A percentile compares a stretch with the other conserved stretches of the same genome.
phyloP scores from a whole-genome alignment of 2,888 invertebrate species.

The Hermaeophaga mercurialis region DNA sequence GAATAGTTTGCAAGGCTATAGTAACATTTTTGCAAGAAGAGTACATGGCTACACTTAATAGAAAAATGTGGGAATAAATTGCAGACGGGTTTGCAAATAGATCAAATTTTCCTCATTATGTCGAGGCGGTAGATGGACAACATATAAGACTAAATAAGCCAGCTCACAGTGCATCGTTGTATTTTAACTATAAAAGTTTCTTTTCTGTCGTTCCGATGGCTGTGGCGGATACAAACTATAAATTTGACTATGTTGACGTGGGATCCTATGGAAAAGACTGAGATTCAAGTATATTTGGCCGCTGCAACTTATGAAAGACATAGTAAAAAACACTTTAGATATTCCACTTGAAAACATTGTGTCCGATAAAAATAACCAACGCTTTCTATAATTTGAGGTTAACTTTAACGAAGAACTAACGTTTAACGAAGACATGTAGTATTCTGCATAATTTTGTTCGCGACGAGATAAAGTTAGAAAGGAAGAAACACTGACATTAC shows the following conservation, averaged over 20 bases:
- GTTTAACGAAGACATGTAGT: no score
- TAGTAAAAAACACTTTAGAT: not conserved
- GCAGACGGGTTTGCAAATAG: not conserved
- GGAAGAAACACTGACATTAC: no score
- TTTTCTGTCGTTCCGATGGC: conserved; percentile 15
- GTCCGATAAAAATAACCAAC: no score
- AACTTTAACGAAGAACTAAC: no score
- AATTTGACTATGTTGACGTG: conserved; percentile 13
- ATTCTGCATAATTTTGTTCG: no score
- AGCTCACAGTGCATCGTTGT: conserved; percentile 15
- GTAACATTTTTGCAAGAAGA: not conserved
- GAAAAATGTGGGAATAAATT: not conserved
- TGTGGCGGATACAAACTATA: conserved; percentile 17
- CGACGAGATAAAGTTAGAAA: no score
- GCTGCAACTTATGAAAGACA: not conserved
- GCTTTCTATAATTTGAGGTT: no score
- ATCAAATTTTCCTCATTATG: conserved; percentile 23
- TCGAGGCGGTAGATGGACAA: conserved; percentile 15
- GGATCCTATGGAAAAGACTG: conserved; percentile 19
- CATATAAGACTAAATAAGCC: conserved; percentile 14
- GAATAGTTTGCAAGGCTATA: conserved; percentile 6
- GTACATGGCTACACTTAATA: not conserved
- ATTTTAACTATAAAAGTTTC: conserved; percentile 19
- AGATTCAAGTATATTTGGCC: conserved; percentile 8
- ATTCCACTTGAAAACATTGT: no score